Base-by-base conservation (phyloP, 2,888 invertebrate genomes). In the Cremastobaeus sp. region DNA sequence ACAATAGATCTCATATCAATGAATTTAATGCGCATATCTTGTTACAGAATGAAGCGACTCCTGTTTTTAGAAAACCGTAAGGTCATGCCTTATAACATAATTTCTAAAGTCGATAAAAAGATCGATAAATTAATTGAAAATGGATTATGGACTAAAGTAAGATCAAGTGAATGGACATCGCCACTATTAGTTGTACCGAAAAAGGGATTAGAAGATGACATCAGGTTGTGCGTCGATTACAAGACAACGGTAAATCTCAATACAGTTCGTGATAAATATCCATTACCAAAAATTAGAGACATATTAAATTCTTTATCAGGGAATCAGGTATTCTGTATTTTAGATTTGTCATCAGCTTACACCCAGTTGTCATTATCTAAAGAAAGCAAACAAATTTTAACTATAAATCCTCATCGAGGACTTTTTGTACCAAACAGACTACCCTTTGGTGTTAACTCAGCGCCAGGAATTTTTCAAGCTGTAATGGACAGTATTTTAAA, bases 321-420 rank as follows among this genome's bases (percentile, higher is more conserved):
- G 1, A 41, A 35, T 25, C 59, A 77, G 69, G 21, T 59, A 41
- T 77, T 65, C 8, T 70, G 65, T 28, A 52, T 34, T 28, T 35
- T 77, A n/a, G 73, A 76, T 52, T 34, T 65, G 6, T 47, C 47
- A 15, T 41, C 65, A 4, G 75, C 60, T 8, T 76, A 73, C 17
- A 60, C 39, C 47, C 76, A 76, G 54, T 20, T 76, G 21, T 55
- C 43, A 32, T 60, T 74, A 45, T 35, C 43, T 3, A 35, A 55
- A 12, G 68, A 41, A 11, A 74, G 60, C n/a, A 18, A 45, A 12
- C 25, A 66, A 17, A 21, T 35, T 12, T 35, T 35, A 35, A n/a
- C 34, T 2, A 12, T 35, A 4, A n/a, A n/a, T n/a, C n/a, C 30
- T 17, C 57, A 55, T 54, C 17, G 55, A 6, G 28, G 48, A 5